Conservation (phyloP, 1,140 invertebrate species). For the Amyelois transitella region DNA sequence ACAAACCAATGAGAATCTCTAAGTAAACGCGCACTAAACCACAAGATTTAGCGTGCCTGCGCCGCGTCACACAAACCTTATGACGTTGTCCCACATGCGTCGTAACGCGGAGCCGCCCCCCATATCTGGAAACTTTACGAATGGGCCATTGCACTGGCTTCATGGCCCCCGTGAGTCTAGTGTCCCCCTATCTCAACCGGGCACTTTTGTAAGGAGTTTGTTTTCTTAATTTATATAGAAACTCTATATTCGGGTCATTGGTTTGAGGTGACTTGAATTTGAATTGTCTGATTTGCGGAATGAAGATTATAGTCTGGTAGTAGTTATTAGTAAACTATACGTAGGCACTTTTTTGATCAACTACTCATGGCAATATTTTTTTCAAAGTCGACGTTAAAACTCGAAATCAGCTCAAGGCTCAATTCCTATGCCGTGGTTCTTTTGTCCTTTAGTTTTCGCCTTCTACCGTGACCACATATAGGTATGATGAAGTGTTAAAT, state of each 20-base stretch:
- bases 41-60: not conserved
- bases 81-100: constrained; percentile 26
- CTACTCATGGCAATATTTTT: not conserved
- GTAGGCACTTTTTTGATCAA: too few relatives aligned
- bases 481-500: too few relatives aligned
- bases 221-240: constrained; percentile 6
- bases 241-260: not conserved
- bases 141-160: constrained; percentile 48
- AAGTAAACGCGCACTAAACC: not conserved
- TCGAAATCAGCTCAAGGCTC: too few relatives aligned
- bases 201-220: constrained; percentile 8
- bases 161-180: constrained; percentile 44
- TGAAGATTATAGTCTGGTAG: too few relatives aligned
- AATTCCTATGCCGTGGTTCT: too few relatives aligned
- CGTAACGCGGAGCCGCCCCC: constrained; percentile 20
- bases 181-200: constrained; percentile 7
- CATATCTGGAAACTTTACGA: constrained; percentile 43
- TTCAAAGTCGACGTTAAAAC: too few relatives aligned
- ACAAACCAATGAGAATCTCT: not conserved
- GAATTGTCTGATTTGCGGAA: not conserved
- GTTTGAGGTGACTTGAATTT: not conserved
- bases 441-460: too few relatives aligned
- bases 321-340: too few relatives aligned
- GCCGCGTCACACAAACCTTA: not conserved
- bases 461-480: too few relatives aligned